Base-by-base conservation (phyloP, 2,797 vertebrate genomes). In the Chelon auratus region DNA sequence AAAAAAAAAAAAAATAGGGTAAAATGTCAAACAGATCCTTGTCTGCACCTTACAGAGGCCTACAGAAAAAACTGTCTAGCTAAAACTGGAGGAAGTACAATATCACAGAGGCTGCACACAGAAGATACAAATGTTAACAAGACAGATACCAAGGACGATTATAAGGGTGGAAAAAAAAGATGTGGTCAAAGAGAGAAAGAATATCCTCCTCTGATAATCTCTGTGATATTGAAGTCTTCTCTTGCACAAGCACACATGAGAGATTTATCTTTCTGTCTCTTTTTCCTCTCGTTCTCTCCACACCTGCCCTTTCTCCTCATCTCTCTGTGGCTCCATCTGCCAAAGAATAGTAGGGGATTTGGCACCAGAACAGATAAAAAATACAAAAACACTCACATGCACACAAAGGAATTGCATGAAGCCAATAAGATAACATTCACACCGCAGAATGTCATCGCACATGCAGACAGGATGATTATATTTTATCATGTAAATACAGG, bases 381-480 rank as follows among this genome's bases (percentile, higher is more conserved):
- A 57, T 43, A 53, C 42, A 20, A 61, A 56, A 33, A 15, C 39
- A 9, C 51, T 47, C 51, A 56, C 33, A 47, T 50, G 48, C 53
- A 66, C 62, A 58, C 22, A 70, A 36, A 59, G 26, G 61, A 62
- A 50, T 39, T 37, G 20, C 47, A 45, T 9, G 26, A 51, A 50
- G 60, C 66, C 52, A 77, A 78, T 83, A 60, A 54, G 78, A 78
- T 72, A 72, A 72, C 33, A 64, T 80, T 78, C 52, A 70, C 52
- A 33, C 36, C 7, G 30, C 56, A 69, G 17, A 69, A 66, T 51
- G 64, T 62, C 61, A 47, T 56, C 72, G 45, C 30, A 33, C 30
- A 6, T 8, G 30, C 5, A 33, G 30, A 3, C 7, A 33, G 30
- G 30, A 8, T 33, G 30, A 33, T 33, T 33, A 8, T 8, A 8